phyloP scores from a whole-genome alignment of 2,113 vertebrate species.

The Peucedramus taeniatus region DNA sequence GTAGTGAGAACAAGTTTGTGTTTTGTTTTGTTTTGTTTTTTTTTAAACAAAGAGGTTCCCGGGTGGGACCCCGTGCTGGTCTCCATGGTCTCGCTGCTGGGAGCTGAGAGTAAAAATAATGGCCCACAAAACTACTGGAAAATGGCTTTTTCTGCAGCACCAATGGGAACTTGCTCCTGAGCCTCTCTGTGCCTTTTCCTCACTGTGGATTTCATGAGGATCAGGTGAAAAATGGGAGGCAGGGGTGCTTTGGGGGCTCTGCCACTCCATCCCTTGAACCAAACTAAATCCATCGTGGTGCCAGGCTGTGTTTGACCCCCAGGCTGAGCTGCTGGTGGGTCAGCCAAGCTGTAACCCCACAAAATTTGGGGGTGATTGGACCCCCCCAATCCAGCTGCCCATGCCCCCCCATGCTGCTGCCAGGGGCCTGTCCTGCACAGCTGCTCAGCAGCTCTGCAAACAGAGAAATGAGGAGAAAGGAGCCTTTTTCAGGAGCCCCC shows the following conservation, averaged over 20 bases:
- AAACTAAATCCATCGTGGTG: rapidly evolving
- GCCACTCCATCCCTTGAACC: background rate
- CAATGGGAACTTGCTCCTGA: background rate
- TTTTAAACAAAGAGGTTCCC: background rate
- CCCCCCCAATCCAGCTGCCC: background rate
- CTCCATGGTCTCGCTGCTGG: rapidly evolving
- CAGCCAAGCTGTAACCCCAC: background rate
- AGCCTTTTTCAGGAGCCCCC: background rate
- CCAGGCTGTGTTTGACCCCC: background rate
- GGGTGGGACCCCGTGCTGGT: background rate
- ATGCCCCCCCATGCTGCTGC: background rate
- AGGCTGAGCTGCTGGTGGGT: background rate
- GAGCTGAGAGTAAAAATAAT: background rate
- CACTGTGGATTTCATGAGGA: background rate
- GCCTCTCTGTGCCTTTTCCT: background rate
- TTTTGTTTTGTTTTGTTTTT: background rate
- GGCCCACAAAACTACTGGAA: background rate
- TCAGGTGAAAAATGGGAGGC: background rate
- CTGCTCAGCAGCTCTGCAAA: background rate
- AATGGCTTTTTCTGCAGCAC: background rate
- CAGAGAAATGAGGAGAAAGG: background rate
- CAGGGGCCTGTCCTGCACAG: background rate
- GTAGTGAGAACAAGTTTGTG: background rate
- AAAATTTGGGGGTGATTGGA: background rate
- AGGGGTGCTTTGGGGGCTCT: background rate